Base-by-base conservation (phyloP, 2,888 invertebrate species). In the Clostera curtula region DNA sequence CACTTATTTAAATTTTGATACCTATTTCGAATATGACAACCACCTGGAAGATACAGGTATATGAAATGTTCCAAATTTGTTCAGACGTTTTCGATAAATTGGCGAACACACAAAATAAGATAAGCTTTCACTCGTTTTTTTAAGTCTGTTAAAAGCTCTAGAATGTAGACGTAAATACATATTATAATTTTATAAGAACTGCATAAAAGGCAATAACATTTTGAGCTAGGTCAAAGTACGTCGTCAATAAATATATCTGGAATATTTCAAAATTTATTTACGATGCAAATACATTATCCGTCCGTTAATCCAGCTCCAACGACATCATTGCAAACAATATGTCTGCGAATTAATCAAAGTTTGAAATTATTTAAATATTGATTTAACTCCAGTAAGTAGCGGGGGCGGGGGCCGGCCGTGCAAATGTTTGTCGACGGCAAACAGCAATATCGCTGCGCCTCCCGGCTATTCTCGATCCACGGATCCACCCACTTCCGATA, bases 361-460 rank as follows among this genome's bases (percentile, higher is more conserved):
- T 82, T 76, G 60, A 74, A 77, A 77, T 76, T 59, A 79, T 80
- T 82, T 75, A 67, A 83, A 83, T 82, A 82, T 83, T 83, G 75
- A 73, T 76, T 61, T 80, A 83, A 80, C 79, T 79, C 70, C 72
- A 65, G 74, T 77, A 77, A 77, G 79, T 74, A 76, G 68, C 67
- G 68, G 66, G 44, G 65, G 58, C 51, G 65, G 55, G 49, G 51
- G 58, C 37, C 38, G 46, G 45, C 39, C 49, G 56, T 36, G 42
- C 69, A 72, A 80, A 77, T 69, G 67, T 82, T 80, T 73, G 75
- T 52, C 20, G 54, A 34, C 29, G 34, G 67, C 72, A 80, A 79
- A 82, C 77, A 82, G 83, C 68, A 82, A 82, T 82, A 82, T 79
- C 71, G 77, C 44, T 64, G 67, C 57, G 72, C 69, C 74, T 69